A percentile compares a stretch with the other conserved stretches of the same genome.
phyloP scores from a whole-genome alignment of 23 tunicate species.

The Diplosoma virens region DNA sequence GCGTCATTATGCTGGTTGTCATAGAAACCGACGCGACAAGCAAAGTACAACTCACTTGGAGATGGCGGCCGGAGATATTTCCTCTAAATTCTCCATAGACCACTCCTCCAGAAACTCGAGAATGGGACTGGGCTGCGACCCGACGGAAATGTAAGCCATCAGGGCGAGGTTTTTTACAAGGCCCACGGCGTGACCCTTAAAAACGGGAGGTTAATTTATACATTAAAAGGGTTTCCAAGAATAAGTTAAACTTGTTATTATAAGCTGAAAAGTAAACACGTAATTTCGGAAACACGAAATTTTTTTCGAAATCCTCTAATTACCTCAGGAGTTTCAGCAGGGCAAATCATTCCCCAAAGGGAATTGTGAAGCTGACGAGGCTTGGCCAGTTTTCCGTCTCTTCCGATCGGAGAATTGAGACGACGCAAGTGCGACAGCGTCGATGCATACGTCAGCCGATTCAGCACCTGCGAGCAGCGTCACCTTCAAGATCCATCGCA shows the following conservation, averaged over 20 bases:
- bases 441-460: slow-evolving; percentile 96
- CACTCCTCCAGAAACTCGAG: slow-evolving; percentile 98
- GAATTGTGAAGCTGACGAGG: slow-evolving; percentile 95
- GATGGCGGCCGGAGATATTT: slow-evolving; percentile 95
- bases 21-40: too few species aligned
- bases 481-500: too few species aligned
- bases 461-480: slow-evolving; percentile 65
- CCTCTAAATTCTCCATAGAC: slow-evolving; percentile 99
- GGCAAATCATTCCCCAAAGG: slow-evolving; percentile 99
- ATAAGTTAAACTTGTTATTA: too few species aligned
- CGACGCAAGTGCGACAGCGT: slow-evolving; percentile 96
- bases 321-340: slow-evolving; percentile 99
- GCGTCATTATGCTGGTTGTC: too few species aligned
- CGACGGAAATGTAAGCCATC: slow-evolving; percentile 99
- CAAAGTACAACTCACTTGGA: slow-evolving; percentile 69
- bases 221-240: too few species aligned
- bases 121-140: slow-evolving; percentile 98
- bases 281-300: not conserved
- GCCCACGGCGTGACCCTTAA: slow-evolving; percentile 99
- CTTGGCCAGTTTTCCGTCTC: slow-evolving; percentile 99
- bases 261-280: too few species aligned
- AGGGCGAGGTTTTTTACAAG: slow-evolving; percentile 95
- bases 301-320: not conserved
- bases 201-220: too few species aligned
- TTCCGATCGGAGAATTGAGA: slow-evolving; percentile 94